These are phyloP conservation scores for Volucella inflata DNA, from an alignment of 2,888 invertebrate species.

Conservation along the genomic window DNA sequence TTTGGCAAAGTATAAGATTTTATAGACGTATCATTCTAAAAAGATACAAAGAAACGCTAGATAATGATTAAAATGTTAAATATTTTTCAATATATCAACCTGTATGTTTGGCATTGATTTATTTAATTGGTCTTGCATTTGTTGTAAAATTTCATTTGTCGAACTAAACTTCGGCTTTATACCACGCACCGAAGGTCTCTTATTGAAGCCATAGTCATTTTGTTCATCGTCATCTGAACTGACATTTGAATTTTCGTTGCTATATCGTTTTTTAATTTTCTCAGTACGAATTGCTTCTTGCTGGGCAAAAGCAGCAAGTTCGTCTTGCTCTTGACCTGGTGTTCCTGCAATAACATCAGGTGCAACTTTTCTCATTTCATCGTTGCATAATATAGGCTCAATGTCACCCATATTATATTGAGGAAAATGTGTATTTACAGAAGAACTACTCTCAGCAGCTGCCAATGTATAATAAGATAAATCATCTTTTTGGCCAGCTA, in stretches of 20 bases:
- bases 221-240: constrained; percentile 89
- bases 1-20: constrained; percentile 82
- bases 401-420: constrained; percentile 87
- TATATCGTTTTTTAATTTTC: constrained; percentile 90
- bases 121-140: constrained; percentile 89
- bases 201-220: constrained; percentile 95
- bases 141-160: constrained; percentile 91
- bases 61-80: not conserved
- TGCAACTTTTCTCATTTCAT: constrained; percentile 85
- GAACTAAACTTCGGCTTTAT: constrained; percentile 94
- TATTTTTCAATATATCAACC: constrained; percentile 52
- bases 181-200: constrained; percentile 94
- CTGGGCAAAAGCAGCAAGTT: constrained; percentile 92
- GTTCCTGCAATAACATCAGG: constrained; percentile 91
- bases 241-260: constrained; percentile 84
- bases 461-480: constrained; percentile 86
- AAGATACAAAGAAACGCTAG: not conserved
- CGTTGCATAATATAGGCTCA: constrained; percentile 86
- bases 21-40: constrained; percentile 77
- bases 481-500: constrained; percentile 87
- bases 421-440: constrained; percentile 87
- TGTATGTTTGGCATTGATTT: constrained; percentile 80
- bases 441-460: constrained; percentile 86
- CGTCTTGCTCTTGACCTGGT: constrained; percentile 88
- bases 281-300: constrained; percentile 93